Evolutionary conservation across 2,113 vertebrate species (phyloP).

Genomic region (Lasiurus cinereus): DNA sequence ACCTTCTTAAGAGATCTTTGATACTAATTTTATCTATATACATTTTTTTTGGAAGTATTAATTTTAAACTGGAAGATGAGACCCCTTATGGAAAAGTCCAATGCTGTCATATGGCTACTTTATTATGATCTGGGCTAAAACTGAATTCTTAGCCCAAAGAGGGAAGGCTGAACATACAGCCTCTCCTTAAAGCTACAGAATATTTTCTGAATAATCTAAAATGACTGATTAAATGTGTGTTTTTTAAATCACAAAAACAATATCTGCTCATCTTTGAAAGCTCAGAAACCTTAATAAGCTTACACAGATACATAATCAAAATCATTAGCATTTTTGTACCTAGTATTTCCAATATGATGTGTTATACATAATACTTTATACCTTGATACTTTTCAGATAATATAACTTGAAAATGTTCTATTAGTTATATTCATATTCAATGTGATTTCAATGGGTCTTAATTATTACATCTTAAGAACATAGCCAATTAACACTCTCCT

Average conservation of each 20-base stretch:
- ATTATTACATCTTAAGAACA: neutral
- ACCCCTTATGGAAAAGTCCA: neutral
- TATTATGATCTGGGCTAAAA: neutral
- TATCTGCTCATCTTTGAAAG: constrained; percentile 25
- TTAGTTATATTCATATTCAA: neutral
- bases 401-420: neutral
- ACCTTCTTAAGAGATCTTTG: neutral
- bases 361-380: neutral
- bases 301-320: neutral
- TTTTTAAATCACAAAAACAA: constrained; percentile 1
- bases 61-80: constrained; percentile 40
- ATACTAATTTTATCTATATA: constrained; percentile 29
- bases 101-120: neutral
- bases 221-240: neutral
- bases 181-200: neutral
- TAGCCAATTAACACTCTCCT: neutral
- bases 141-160: neutral
- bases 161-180: neutral
- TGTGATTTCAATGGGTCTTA: neutral
- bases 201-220: constrained; percentile 49
- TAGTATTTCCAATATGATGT: neutral
- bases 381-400: constrained; percentile 25
- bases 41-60: neutral
- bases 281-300: neutral
- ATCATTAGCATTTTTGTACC: neutral